phyloP scores from a whole-genome alignment of 2,113 vertebrate genomes.

The Pollachius pollachius region DNA sequence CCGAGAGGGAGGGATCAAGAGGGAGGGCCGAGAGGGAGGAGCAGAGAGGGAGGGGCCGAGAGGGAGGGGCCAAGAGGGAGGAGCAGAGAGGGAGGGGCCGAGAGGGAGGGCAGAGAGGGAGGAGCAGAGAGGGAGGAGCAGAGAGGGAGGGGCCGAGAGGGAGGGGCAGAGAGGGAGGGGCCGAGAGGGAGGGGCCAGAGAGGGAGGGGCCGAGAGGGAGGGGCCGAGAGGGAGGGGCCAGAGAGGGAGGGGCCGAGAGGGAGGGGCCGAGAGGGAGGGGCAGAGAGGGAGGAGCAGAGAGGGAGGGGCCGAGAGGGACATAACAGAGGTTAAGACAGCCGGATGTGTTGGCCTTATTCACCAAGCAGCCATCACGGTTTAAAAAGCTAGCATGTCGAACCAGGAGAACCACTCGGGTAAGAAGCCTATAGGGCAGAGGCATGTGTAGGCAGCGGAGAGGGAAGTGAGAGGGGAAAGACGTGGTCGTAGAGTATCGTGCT shows the following conservation, averaged over 20 bases:
- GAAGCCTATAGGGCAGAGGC: no score
- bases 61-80: constrained; percentile 33
- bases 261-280: background rate
- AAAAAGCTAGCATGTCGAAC: no score
- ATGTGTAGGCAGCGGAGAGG: no score
- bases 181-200: background rate
- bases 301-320: no score
- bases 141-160: constrained; percentile 35
- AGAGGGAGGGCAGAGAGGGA: background rate
- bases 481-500: no score
- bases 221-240: constrained; percentile 28
- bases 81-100: background rate
- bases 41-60: no score
- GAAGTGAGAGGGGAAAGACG: no score
- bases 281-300: background rate
- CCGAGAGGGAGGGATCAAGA: background rate
- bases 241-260: background rate
- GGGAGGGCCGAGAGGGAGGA: background rate
- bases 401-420: no score
- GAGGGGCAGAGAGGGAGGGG: constrained; percentile 3
- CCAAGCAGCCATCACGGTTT: background rate
- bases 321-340: background rate
- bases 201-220: background rate
- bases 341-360: no score
- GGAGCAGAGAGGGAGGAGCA: no score